These are phyloP conservation scores for Homarus gammarus DNA, from an alignment of 2,888 invertebrate species.

Conservation along the genomic window DNA sequence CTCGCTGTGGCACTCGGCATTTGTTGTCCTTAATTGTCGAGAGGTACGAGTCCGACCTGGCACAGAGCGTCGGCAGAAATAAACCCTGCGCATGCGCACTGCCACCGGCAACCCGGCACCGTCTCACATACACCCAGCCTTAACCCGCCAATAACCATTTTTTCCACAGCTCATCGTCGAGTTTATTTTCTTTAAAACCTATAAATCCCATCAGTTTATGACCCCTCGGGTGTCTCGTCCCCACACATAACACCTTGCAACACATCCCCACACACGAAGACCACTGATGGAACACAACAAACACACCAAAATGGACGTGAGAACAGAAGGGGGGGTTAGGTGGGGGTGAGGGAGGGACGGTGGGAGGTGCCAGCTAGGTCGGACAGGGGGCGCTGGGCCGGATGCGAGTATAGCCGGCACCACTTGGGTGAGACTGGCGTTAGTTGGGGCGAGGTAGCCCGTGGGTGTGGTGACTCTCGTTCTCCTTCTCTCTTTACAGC, in stretches of 20 bases:
- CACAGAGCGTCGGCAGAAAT: slow-evolving; percentile 14
- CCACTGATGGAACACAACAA: too few species aligned
- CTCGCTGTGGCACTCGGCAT: slow-evolving; percentile 20
- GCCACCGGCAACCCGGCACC: not conserved
- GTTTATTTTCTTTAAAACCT: too few species aligned
- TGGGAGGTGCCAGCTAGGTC: not conserved
- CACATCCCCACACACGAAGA: too few species aligned
- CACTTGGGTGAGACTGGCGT: not conserved
- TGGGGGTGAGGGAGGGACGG: not conserved
- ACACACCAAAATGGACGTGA: too few species aligned
- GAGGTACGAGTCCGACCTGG: slow-evolving; percentile 15
- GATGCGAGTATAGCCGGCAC: slow-evolving; percentile 39
- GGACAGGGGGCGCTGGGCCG: not conserved
- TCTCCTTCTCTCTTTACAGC: slow-evolving; percentile 35
- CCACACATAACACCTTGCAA: too few species aligned
- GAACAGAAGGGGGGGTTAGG: not conserved
- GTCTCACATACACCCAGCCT: not conserved
- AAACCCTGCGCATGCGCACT: slow-evolving; percentile 23
- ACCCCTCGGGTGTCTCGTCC: too few species aligned
- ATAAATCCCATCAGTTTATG: too few species aligned
- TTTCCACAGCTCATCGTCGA: too few species aligned
- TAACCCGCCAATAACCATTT: too few species aligned
- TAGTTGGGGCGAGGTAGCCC: slow-evolving; percentile 59
- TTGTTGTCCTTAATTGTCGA: slow-evolving; percentile 39
- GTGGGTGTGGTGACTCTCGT: slow-evolving; percentile 56